A percentile compares a stretch with the other conserved stretches of the same genome.
Evolutionary conservation across 1,140 invertebrate species (phyloP).

Genomic region (Drosophila mojavensis): DNA sequence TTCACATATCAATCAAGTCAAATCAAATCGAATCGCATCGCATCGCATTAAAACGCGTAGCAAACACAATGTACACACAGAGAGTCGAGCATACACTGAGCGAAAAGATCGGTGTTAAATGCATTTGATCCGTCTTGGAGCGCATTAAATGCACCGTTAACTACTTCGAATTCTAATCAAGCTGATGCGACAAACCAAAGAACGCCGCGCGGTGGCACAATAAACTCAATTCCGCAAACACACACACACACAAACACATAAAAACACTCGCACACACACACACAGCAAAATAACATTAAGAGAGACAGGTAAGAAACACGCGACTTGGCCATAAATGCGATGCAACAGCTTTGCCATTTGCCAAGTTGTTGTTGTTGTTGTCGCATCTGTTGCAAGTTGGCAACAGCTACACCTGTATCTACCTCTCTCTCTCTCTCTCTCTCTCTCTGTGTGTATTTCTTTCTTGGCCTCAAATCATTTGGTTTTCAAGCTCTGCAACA

Average conservation of each 20-base stretch:
- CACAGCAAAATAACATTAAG: slow-evolving; percentile 27
- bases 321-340: slow-evolving; percentile 78
- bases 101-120: slow-evolving; percentile 57
- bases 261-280: slow-evolving; percentile 20
- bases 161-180: slow-evolving; percentile 81
- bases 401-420: slow-evolving; percentile 16
- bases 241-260: slow-evolving; percentile 1
- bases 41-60: slow-evolving; percentile 11
- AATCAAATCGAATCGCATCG: slow-evolving; percentile 2
- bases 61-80: slow-evolving; percentile 13
- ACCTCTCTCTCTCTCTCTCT: slow-evolving; percentile 14
- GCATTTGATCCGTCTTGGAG: slow-evolving; percentile 73
- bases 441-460: slow-evolving; percentile 43
- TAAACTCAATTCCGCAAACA: slow-evolving; percentile 70
- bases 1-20: slow-evolving; percentile 40
- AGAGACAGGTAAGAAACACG: slow-evolving; percentile 64
- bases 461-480: slow-evolving; percentile 66
- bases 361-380: slow-evolving; percentile 40
- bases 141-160: slow-evolving; percentile 79
- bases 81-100: not conserved
- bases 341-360: slow-evolving; percentile 56
- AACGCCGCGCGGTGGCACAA: slow-evolving; percentile 71
- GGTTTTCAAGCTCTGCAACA: slow-evolving; percentile 33
- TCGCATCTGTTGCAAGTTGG: slow-evolving; percentile 37
- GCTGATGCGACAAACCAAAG: slow-evolving; percentile 74